Base-by-base conservation (phyloP, 2,888 invertebrate genomes). In the Brenthis ino region DNA sequence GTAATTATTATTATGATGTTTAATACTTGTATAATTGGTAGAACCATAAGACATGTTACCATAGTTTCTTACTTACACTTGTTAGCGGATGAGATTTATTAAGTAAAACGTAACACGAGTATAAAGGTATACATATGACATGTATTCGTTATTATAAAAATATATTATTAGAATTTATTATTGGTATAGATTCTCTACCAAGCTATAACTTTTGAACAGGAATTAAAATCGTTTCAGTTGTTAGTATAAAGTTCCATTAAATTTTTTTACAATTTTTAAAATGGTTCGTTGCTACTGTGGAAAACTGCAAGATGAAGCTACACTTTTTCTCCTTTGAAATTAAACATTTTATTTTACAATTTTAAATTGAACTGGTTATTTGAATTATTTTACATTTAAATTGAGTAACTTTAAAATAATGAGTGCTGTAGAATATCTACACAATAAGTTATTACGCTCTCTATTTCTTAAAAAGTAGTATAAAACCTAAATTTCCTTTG, bases 211-310 rank as follows among this genome's bases (percentile, higher is more conserved):
- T 58, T 47, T 47, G 24, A 48, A 48, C 14, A n/a, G 58, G 8
- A 48, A 58, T 48, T 58, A 48, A 48, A 47, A 58, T 58, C n/a
- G 14, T 8, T 28, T 13, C 58, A 48, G 24, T 58, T 58, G 48
- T 58, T 58, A 48, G 58, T n/a, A 47, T 58, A 58, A 58, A 48
- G 24, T 48, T 48, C 28, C 58, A 47, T 58, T 48, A 47, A 24
- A 58, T n/a, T 14, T 43, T 43, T 58, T 58, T 48, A 58, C 48
- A n/a, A 58, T 58, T 58, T 58, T 58, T 58, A n/a, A 43, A 48
- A 28, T 58, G 58, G 28, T n/a, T 58, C 48, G 24, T 1, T 20
- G 20, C 14, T 58, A 14, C 47, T 48, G 58, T n/a, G 6, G 58
- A 24, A 58, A 43, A 11, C 8, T 58, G 57, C 14, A 57, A 58